These are phyloP conservation scores for Rhagoletis zephyria DNA, from an alignment of 1,140 invertebrate genomes.

Conservation along the genomic window DNA sequence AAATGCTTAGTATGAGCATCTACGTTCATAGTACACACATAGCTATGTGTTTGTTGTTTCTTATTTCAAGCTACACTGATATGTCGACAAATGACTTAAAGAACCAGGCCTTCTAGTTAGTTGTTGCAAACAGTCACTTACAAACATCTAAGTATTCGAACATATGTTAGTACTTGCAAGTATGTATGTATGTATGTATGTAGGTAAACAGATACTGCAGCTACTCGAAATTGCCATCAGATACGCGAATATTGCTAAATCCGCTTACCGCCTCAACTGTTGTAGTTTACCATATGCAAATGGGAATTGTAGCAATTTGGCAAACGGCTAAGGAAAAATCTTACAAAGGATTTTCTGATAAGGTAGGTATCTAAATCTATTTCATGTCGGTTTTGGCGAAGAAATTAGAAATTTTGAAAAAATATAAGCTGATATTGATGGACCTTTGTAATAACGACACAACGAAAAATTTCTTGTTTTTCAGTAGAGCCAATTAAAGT, in stretches of 20 bases:
- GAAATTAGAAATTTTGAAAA: neutral
- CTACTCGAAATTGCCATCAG: slow-evolving; percentile 17
- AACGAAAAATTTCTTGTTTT: no score
- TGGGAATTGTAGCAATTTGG: slow-evolving; percentile 26
- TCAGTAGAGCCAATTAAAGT: no score
- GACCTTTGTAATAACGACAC: no score
- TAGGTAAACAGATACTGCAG: neutral
- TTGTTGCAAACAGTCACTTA: no score
- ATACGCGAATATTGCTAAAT: slow-evolving; percentile 21
- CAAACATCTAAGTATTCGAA: no score
- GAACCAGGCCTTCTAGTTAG: neutral
- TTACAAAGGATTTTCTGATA: slow-evolving; percentile 20
- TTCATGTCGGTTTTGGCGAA: neutral
- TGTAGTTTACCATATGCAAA: slow-evolving; percentile 27
- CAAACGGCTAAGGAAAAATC: neutral
- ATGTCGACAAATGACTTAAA: neutral
- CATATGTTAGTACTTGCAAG: no score
- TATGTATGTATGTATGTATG: no score
- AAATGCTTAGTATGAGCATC: neutral
- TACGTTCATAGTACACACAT: neutral
- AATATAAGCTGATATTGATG: neutral
- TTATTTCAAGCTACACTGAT: neutral
- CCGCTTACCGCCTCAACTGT: neutral
- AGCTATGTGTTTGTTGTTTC: neutral
- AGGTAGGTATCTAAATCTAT: slow-evolving; percentile 12